A percentile compares a stretch with the other conserved stretches of the same genome.
Evolutionary conservation across 1,140 invertebrate genomes (phyloP).

Genomic region (Palaemon carinicauda): DNA sequence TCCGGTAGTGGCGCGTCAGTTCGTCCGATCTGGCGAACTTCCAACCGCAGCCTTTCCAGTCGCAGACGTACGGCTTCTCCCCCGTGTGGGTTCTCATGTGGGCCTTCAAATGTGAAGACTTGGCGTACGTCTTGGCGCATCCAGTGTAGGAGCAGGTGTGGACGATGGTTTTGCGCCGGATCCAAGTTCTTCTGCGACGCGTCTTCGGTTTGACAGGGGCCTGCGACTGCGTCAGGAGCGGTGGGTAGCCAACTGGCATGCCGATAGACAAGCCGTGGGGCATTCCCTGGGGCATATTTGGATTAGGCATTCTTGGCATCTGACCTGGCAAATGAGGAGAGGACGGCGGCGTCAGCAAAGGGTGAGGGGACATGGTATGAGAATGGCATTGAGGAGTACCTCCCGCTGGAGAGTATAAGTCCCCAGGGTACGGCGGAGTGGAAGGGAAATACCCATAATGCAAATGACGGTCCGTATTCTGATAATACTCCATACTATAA

Average conservation of each 20-base stretch:
- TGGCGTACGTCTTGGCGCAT: constrained; percentile 42
- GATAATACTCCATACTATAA: too few species aligned
- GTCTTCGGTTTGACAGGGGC: neutral
- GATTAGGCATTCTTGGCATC: too few species aligned
- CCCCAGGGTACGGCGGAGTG: too few species aligned
- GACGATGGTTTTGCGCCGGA: neutral
- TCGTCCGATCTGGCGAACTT: constrained; percentile 44
- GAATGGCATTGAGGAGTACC: neutral
- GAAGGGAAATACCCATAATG: too few species aligned
- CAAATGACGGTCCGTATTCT: too few species aligned
- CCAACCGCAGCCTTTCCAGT: constrained; percentile 38
- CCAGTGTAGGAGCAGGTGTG: constrained; percentile 31
- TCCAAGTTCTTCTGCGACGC: neutral
- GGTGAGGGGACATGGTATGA: neutral
- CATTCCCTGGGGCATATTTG: too few species aligned
- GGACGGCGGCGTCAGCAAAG: constrained; percentile 30
- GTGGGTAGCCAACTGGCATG: neutral
- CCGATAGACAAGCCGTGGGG: too few species aligned
- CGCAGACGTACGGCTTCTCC: constrained; percentile 39
- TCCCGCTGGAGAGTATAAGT: too few species aligned
- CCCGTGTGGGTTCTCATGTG: constrained; percentile 45
- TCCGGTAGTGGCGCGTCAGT: constrained; percentile 38
- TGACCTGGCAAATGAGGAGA: neutral
- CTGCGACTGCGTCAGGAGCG: neutral
- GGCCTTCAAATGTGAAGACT: constrained; percentile 46